Conservation (phyloP, 2,113 vertebrate genomes). For the Tachycineta bicolor region DNA sequence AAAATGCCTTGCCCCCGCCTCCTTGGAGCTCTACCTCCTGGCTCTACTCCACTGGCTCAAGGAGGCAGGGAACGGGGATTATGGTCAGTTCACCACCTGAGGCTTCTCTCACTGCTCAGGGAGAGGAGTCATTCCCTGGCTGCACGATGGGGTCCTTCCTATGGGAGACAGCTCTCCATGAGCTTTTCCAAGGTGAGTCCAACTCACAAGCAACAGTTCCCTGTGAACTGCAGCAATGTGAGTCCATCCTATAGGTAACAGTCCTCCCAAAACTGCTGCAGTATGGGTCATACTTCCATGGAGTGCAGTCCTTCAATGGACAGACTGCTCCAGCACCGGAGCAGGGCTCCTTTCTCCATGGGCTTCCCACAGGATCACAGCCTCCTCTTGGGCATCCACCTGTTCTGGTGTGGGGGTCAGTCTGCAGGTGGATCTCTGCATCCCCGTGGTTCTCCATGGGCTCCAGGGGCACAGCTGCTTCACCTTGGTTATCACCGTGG, state of each 20-base stretch:
- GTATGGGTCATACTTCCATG: not conserved
- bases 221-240: accelerated
- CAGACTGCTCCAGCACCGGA: not conserved
- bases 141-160: not conserved
- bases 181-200: not conserved
- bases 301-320: not conserved
- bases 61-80: not conserved
- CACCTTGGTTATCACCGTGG: accelerated
- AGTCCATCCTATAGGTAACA: not conserved
- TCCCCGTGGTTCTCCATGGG: not conserved
- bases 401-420: accelerated
- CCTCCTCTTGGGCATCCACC: not conserved
- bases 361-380: not conserved
- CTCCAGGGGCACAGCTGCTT: not conserved
- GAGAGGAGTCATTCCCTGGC: not conserved
- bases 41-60: not conserved
- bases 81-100: not conserved
- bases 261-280: not conserved
- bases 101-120: not conserved
- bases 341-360: not conserved
- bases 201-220: not conserved
- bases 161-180: not conserved
- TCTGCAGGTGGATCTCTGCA: not conserved
- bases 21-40: not conserved
- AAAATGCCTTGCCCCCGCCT: not conserved